Percentiles rank a stretch among this genome's conserved stretches.
These are phyloP conservation scores for Oegoconia quadripuncta DNA, from an alignment of 2,888 invertebrate genomes.

Conservation along the genomic window DNA sequence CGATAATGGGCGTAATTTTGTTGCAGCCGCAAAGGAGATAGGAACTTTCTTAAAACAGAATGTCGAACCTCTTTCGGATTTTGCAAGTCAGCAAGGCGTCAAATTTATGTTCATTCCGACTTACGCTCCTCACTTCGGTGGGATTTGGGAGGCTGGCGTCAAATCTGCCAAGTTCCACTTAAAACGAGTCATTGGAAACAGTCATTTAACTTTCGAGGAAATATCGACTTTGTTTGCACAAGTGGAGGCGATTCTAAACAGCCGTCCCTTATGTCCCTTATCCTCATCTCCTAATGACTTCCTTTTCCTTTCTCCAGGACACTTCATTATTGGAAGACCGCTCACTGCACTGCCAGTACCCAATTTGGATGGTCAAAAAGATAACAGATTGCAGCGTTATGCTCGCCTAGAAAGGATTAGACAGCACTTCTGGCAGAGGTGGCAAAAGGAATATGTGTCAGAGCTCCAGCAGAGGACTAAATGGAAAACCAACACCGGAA, in stretches of 20 bases:
- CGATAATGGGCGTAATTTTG: conserved; percentile 15
- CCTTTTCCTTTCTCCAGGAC: conserved; percentile 16
- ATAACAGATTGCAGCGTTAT: conserved; percentile 6
- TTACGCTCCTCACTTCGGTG: conserved; percentile 20
- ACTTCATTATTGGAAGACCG: conserved; percentile 19
- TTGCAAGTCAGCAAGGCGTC: conserved; percentile 15
- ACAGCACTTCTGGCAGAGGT: conserved; percentile 24
- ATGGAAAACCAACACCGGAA: conserved; percentile 17
- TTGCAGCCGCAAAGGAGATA: conserved; percentile 14
- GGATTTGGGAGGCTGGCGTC: conserved; percentile 16
- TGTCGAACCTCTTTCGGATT: conserved; percentile 7
- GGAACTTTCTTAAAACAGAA: conserved; percentile 8
- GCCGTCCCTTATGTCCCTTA: conserved; percentile 14
- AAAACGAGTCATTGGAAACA: conserved; percentile 12
- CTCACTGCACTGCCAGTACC: conserved; percentile 5
- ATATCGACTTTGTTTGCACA: conserved; percentile 14
- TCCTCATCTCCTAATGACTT: conserved; percentile 14
- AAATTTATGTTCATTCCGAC: conserved; percentile 17
- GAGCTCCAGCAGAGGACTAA: conserved; percentile 28
- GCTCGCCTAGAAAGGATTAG: conserved; percentile 17
- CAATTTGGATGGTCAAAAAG: background rate
- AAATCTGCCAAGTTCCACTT: conserved; percentile 14
- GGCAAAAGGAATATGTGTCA: conserved; percentile 21
- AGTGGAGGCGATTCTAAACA: conserved; percentile 18
- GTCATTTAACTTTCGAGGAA: conserved; percentile 18